Evolutionary conservation across 2,113 vertebrate genomes (phyloP).

Genomic region (Pterocles gutturalis): DNA sequence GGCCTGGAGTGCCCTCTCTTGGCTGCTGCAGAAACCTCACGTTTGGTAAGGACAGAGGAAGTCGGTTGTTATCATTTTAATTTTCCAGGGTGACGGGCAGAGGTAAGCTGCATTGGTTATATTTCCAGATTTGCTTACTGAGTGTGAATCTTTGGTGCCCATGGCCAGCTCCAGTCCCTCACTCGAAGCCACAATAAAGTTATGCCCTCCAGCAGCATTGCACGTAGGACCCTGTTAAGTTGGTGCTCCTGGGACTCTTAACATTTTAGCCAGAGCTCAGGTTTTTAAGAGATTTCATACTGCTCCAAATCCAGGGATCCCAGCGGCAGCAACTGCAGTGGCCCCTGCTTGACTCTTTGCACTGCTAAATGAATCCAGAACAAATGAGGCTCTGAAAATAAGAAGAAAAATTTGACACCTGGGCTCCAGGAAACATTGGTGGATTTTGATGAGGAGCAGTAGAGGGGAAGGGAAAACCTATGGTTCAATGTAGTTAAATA

Average conservation of each 20-base stretch:
- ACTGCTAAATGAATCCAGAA: constrained; percentile 47
- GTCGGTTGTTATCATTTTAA: background rate
- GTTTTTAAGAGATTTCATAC: constrained; percentile 24
- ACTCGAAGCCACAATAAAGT: background rate
- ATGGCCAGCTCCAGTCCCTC: rapidly evolving
- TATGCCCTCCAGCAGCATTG: background rate
- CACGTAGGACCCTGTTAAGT: background rate
- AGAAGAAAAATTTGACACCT: constrained; percentile 56
- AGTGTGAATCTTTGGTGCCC: background rate
- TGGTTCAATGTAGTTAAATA: constrained; percentile 30
- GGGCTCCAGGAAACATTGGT: constrained; percentile 42
- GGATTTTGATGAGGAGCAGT: constrained; percentile 29
- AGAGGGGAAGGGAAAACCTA: background rate
- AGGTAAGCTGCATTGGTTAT: background rate
- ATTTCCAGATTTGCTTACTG: background rate
- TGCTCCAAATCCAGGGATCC: background rate
- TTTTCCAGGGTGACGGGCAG: background rate
- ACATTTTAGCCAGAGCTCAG: constrained; percentile 27
- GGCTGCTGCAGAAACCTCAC: constrained; percentile 45
- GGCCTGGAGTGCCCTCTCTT: constrained; percentile 77
- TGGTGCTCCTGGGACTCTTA: constrained; percentile 11
- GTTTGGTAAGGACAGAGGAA: background rate
- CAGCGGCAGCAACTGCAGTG: constrained; percentile 30
- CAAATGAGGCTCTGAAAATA: constrained; percentile 52
- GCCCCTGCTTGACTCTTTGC: constrained; percentile 39